Evolutionary conservation across 64 coral and sea anemone genomes (phyloP), one percentile per base, ranked within the genome.

Genomic region (Montipora foliosa): DNA sequence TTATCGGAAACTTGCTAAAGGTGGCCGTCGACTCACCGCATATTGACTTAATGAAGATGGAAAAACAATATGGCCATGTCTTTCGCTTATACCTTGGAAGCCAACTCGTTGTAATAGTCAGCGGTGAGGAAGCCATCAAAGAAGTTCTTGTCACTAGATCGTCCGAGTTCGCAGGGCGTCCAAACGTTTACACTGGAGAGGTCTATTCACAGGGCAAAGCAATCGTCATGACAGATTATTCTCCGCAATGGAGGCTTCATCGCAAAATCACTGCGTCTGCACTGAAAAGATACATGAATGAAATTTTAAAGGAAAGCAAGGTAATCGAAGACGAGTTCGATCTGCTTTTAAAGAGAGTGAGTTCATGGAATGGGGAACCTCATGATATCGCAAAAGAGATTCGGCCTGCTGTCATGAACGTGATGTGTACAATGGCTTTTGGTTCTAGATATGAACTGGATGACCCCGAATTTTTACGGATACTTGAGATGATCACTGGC

Each of bases 381-480:
- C 37, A 37, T 37, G 37, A 37, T 37, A 37, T 37, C 37, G 37
- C 37, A 37, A 37, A 37, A 37, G 37, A 37, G 37, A 37, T 37
- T 37, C 37, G 37, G 37, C 37, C 37, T 37, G 37, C 37, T 37
- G 52, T 55, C 52, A 55, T 55, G 52, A 55, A 55, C 37, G 37
- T 37, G 37, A 37, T 37, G 1, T 37, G 37, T 37, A 2, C 37
- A 37, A 37, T 37, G 37, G 37, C 37, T 37, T 37, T 37, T 37
- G 37, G 37, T 37, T 37, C 37, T 37, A 37, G 37, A 37, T 37
- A 37, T 37, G 37, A 37, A 37, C 37, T 37, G 37, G 37, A 37
- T 52, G 94, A 95, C 16, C 89, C 83, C 4, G 90, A 95, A 67
- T 89, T 95, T 64, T 53, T 74, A 6, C 37, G 82, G 12, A 24